Base-by-base conservation (phyloP, 2,113 vertebrate genomes). In the Mormyrus lacerda region DNA sequence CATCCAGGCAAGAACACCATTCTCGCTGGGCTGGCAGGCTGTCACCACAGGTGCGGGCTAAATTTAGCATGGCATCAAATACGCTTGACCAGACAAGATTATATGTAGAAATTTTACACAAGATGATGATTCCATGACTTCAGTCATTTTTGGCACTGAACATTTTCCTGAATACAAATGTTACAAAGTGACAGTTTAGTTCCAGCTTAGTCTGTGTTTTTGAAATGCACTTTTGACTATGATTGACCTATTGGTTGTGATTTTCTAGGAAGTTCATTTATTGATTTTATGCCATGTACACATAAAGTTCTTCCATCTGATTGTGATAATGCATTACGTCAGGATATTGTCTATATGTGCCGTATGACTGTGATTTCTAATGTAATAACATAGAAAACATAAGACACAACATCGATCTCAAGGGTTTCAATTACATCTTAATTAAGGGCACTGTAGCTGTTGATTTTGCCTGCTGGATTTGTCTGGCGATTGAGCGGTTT, bases 11-110 rank as follows among this genome's bases (percentile, higher is more conserved):
- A 95, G 98, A 93, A 99, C 98, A 1, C 98, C 98, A 0, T 99
- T 99, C 95, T 99, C 98, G 1, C 97, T 99, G 92, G 98, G 98
- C 90, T 99, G 98, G 98, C 98, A 99, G 93, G 98, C 97, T 0
- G 97, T 99, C 94, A 97, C 95, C 93, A 99, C 98, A 98, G 98
- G 98, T 99, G 96, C 93, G 95, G 27, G 92, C 93, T 93, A 92
- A 93, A 94, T 93, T 94, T 93, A 94, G 93, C 92, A 88, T 92
- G 92, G 92, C 90, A 90, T 93, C 92, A 27, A 84, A 89, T 47
- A 8, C n/a, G 44, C 82, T 84, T 47, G 85, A 86, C 48, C 24
- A 86, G 85, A 48, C n/a, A 51, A 51, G 48, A 51, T 48, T 10
- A 35, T 86, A 13, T n/a, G 82, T 84, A 84, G 82, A 84, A n/a